Base-by-base conservation (phyloP, 2,113 vertebrate species). In the Pavo muticus region DNA sequence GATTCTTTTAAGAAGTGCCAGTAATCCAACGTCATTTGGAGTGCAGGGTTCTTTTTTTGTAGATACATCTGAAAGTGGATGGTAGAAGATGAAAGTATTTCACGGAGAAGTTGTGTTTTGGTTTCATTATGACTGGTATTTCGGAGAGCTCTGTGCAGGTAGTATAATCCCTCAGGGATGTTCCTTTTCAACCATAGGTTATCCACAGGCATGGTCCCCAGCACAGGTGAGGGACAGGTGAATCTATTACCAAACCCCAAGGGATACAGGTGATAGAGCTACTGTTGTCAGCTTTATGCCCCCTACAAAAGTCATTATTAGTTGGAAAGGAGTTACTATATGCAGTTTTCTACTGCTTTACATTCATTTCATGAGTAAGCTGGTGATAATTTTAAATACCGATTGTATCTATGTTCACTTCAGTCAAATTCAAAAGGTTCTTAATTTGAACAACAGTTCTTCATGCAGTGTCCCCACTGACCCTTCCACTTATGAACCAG, bases 201-300 rank as follows among this genome's bases (percentile, higher is more conserved):
- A 44, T 24, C 3, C 21, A 24, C 0, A 1, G 5, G 35, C 29
- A 6, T 1, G 2, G 13, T 30, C 23, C 29, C 23, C 19, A 29
- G 5, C 0, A 0, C 10, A 21, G 20, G 15, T 9, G 17, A 23
- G 14, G 3, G 27, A 3, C 1, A 12, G 39, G 10, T 35, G 47
- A 75, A 45, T 10, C 8, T 63, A 14, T 8, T 9, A 32, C 24
- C 15, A 80, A 37, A 37, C 2, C 4, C 40, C 70, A 30, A 37
- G 18, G 10, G 19, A 1, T 54, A 6, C 24, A 7, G 25, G 35
- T 18, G 29, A 47, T 25, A 37, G 59, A 93, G 11, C 13, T 8
- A 0, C 14, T 45, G 30, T 32, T 91, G 27, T 35, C 47, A 68
- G 52, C 15, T 50, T 78, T 39, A 8, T 40, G 10, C 12, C 12